Evolutionary conservation across 2,113 vertebrate genomes (phyloP).

Genomic region (Agelaius phoeniceus): DNA sequence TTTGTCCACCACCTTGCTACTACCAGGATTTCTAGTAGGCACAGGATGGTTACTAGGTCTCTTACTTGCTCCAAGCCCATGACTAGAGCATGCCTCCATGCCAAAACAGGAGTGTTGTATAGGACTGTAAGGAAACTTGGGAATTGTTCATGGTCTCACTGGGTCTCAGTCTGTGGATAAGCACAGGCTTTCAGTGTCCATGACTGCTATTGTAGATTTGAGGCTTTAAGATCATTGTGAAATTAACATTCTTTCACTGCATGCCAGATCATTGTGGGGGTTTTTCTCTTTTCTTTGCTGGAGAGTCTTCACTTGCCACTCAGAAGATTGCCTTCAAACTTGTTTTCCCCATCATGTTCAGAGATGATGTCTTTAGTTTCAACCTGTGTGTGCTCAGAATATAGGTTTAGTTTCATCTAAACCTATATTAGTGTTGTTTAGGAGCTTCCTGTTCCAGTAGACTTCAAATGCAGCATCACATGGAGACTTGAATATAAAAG

Average conservation of each 20-base stretch:
- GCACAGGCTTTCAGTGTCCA: not conserved
- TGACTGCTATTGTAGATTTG: not conserved
- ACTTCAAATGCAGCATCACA: not conserved
- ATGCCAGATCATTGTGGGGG: not conserved
- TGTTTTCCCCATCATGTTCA: not conserved
- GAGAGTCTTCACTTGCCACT: not conserved
- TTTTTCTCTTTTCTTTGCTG: not conserved
- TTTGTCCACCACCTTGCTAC: not conserved
- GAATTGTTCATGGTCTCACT: not conserved
- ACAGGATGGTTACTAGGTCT: not conserved
- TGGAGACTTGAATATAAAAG: not conserved
- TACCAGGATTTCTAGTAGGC: not conserved
- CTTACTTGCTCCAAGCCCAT: not conserved
- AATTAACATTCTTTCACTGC: not conserved
- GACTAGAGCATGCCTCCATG: not conserved
- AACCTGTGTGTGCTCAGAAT: not conserved
- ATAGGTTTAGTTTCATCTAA: not conserved
- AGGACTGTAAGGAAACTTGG: not conserved
- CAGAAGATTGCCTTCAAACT: not conserved
- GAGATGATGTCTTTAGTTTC: not conserved
- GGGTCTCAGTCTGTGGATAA: not conserved
- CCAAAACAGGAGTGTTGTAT: not conserved
- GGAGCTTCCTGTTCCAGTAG: not conserved
- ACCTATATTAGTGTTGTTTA: not conserved
- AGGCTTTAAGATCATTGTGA: not conserved